Percentiles rank a stretch among this genome's conserved stretches.
Evolutionary conservation across 1,140 invertebrate genomes (phyloP).

Genomic region (Drosophila elegans): DNA sequence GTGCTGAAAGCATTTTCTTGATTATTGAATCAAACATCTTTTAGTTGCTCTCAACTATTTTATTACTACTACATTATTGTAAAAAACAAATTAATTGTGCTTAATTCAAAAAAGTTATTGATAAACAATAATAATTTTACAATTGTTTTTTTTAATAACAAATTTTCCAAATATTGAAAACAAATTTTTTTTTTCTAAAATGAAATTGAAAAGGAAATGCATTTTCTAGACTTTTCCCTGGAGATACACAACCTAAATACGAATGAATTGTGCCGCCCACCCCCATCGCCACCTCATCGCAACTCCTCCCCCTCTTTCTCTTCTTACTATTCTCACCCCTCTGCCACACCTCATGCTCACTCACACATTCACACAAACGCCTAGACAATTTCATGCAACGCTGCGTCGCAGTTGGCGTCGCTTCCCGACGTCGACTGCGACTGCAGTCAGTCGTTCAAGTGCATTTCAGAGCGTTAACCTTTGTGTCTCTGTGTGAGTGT

Average conservation of each 20-base stretch:
- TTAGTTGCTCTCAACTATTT: no score
- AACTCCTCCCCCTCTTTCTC: background rate
- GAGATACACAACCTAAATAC: slow-evolving; percentile 48
- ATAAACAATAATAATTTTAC: no score
- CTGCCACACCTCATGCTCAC: slow-evolving; percentile 41
- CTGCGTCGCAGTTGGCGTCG: slow-evolving; percentile 25
- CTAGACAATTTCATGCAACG: slow-evolving; percentile 62
- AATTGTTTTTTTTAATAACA: no score
- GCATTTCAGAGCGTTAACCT: slow-evolving; percentile 82
- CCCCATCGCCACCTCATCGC: background rate
- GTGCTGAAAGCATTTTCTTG: no score
- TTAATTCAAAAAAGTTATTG: no score
- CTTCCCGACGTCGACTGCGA: slow-evolving; percentile 25
- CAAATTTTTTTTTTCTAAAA: background rate
- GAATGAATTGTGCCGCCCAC: slow-evolving; percentile 12
- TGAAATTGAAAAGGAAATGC: slow-evolving; percentile 1
- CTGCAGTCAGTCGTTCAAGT: slow-evolving; percentile 82
- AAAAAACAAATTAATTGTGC: no score
- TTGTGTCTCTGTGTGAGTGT: slow-evolving; percentile 43
- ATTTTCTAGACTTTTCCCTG: slow-evolving; percentile 60
- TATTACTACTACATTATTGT: no score
- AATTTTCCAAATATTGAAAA: background rate
- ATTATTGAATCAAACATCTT: no score
- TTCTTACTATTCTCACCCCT: slow-evolving; percentile 15
- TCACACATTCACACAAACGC: slow-evolving; percentile 21